These are phyloP conservation scores for Chaetogeoica ovagalla DNA, from an alignment of 2,888 invertebrate genomes.

Conservation along the genomic window DNA sequence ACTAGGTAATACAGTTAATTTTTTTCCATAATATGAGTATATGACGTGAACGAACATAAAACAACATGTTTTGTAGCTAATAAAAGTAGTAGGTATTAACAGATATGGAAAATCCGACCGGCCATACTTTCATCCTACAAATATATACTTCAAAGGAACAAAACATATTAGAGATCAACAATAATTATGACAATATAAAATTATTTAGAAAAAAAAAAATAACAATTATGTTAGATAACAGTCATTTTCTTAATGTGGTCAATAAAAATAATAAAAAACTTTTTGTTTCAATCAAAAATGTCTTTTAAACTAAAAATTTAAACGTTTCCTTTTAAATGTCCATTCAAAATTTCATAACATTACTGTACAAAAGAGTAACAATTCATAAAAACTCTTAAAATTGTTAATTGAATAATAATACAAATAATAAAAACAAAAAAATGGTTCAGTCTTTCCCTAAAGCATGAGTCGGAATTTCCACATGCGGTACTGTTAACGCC, in stretches of 20 bases:
- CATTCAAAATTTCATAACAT: constrained; percentile 26
- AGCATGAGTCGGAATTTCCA: constrained; percentile 49
- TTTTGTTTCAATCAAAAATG: background rate
- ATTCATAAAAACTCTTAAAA: constrained; percentile 32
- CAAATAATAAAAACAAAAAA: constrained; percentile 9
- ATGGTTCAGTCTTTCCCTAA: constrained; percentile 50
- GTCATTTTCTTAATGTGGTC: constrained; percentile 34
- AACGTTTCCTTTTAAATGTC: constrained; percentile 9
- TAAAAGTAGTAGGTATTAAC: constrained; percentile 44
- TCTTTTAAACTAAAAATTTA: constrained; percentile 10
- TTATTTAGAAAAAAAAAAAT: constrained; percentile 45
- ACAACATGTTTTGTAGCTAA: constrained; percentile 32
- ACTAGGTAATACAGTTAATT: constrained; percentile 31
- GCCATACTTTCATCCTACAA: constrained; percentile 37
- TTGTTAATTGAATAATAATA: background rate
- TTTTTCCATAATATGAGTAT: constrained; percentile 29
- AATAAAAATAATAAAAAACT: constrained; percentile 40
- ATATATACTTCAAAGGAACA: constrained; percentile 48
- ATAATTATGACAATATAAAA: constrained; percentile 40
- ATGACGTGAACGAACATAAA: constrained; percentile 40
- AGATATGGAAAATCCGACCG: constrained; percentile 45
- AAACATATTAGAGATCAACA: constrained; percentile 49
- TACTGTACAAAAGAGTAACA: constrained; percentile 43
- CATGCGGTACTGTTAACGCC: constrained; percentile 42
- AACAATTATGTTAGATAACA: constrained; percentile 42